Base-by-base conservation (phyloP, 2,888 invertebrate genomes). In the Leucophenga montana region DNA sequence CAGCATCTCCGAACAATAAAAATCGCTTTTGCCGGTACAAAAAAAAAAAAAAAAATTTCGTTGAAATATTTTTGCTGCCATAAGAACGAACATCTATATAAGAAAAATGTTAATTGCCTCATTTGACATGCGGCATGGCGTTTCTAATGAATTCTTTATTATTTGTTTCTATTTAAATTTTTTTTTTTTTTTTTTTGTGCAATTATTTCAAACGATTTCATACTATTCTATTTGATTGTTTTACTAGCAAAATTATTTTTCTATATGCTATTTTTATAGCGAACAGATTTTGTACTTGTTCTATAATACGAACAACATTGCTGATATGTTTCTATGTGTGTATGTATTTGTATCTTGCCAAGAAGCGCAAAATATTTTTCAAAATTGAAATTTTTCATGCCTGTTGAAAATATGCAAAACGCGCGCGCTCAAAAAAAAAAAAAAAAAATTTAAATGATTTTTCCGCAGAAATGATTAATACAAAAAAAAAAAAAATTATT, bases 41-140 rank as follows among this genome's bases (percentile, higher is more conserved):
- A 39, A 8, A 8, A 11, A 39, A 39, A 39, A 8, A 8, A 11
- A 39, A 39, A 39, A 5, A 39, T 39, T 11, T 39, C 39, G 39
- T 39, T 22, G 16, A 61, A 70, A 67, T 65, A 56, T 44, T 39
- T 39, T 16, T 50, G n/a, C 18, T 50, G 50, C 18, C 50, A 50
- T 50, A 11, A 50, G 16, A 50, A 50, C 9, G 27, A 27, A 27
- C 27, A 27, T 27, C 27, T 16, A 14, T 50, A 11, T 16, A 50
- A 80, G 81, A 82, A 77, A 81, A 81, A 81, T 84, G 84, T 84
- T 81, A 81, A 81, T 81, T 81, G 84, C 84, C 84, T 81, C 83
- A 81, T 82, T 81, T 81, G 81, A 81, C 84, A 80, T 80, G 84
- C 81, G 83, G 84, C 81, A 80, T 81, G 80, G 79, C 56, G 57